phyloP scores from a whole-genome alignment of 2,113 vertebrate species.

The Psammodynastes pulverulentus region DNA sequence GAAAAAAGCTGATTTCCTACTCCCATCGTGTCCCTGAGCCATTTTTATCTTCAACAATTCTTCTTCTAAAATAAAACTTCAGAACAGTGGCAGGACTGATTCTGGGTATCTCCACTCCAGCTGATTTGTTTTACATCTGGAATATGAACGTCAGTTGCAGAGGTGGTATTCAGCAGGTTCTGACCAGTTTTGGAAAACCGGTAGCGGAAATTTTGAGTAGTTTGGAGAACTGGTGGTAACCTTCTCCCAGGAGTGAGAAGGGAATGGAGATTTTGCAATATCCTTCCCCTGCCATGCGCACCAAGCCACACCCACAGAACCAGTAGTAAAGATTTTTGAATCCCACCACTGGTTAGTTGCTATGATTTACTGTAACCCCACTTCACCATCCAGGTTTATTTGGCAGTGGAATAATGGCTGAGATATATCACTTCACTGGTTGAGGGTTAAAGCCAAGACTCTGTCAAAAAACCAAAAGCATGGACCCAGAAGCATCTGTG shows the following conservation, averaged over 20 bases:
- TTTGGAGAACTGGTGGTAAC: too few relatives aligned
- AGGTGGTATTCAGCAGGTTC: too few relatives aligned
- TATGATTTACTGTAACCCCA: background rate
- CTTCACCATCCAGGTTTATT: background rate
- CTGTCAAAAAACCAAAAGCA: background rate
- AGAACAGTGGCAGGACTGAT: background rate
- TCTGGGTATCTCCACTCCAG: background rate
- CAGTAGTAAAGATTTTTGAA: too few relatives aligned
- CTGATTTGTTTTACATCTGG: background rate
- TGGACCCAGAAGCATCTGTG: background rate
- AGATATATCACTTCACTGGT: background rate
- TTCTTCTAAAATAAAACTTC: background rate
- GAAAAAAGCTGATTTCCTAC: background rate
- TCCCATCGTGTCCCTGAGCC: background rate
- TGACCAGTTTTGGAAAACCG: too few relatives aligned
- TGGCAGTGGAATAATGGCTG: background rate
- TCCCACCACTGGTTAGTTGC: too few relatives aligned
- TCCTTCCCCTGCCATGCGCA: too few relatives aligned
- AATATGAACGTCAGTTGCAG: background rate
- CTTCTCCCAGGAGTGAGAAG: too few relatives aligned
- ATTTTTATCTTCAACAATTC: background rate
- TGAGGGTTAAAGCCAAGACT: background rate
- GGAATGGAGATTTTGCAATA: too few relatives aligned
- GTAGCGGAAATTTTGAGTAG: too few relatives aligned
- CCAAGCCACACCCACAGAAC: too few relatives aligned